Percentiles rank a stretch among this genome's conserved stretches.
Evolutionary conservation across 2,888 invertebrate genomes (phyloP).

Genomic region (Macaria notata): DNA sequence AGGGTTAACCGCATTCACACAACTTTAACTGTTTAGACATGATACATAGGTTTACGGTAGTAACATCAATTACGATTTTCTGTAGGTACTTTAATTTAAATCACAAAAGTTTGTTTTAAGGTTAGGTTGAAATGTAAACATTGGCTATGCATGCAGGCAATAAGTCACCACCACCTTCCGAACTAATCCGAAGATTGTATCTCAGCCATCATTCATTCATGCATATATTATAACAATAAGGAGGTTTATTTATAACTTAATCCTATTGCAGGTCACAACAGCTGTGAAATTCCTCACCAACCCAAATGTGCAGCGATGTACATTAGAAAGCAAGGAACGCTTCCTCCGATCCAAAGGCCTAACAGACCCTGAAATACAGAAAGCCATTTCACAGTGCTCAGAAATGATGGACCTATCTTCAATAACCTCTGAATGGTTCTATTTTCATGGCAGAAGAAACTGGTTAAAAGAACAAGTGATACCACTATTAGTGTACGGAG

Average conservation of each 20-base stretch:
- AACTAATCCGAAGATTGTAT: too few species aligned
- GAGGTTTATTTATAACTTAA: background rate
- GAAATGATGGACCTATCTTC: constrained; percentile 65
- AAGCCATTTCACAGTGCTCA: constrained; percentile 87
- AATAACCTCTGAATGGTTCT: constrained; percentile 67
- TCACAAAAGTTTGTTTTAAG: too few species aligned
- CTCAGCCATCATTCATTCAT: too few species aligned
- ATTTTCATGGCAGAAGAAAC: constrained; percentile 61
- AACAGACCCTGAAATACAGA: constrained; percentile 87
- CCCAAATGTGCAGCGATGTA: constrained; percentile 90
- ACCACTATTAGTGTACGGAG: constrained; percentile 88
- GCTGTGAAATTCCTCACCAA: constrained; percentile 94
- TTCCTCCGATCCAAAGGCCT: constrained; percentile 91
- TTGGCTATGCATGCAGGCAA: too few species aligned
- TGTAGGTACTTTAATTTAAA: too few species aligned
- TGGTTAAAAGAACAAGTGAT: constrained; percentile 87
- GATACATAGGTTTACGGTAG: too few species aligned
- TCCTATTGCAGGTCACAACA: constrained; percentile 86
- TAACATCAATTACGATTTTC: too few species aligned
- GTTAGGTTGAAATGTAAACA: too few species aligned
- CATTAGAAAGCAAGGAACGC: constrained; percentile 89
- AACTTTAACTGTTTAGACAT: too few species aligned
- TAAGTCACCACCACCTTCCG: too few species aligned
- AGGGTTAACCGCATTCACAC: too few species aligned
- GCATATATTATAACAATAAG: too few species aligned